Conservation (phyloP, 1,140 invertebrate genomes). For the Drosophila micromelanica region DNA sequence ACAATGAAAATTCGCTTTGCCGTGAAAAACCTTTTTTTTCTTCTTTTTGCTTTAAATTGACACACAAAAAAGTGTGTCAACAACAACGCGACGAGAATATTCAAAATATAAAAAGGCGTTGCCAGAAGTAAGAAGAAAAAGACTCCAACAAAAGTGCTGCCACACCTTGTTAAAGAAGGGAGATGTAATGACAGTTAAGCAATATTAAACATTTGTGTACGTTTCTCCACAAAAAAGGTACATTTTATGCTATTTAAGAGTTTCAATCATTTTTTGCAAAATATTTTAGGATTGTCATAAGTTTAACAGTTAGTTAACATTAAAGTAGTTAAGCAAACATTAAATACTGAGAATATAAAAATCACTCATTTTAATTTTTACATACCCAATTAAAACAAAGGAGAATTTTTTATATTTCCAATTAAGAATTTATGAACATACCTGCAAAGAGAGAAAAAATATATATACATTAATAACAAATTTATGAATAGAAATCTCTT, state of each 20-base stretch:
- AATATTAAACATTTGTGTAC: too few relatives aligned
- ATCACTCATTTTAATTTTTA: neutral
- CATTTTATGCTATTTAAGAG: too few relatives aligned
- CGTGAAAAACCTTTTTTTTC: constrained; percentile 37
- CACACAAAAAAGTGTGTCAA: constrained; percentile 39
- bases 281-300: too few relatives aligned
- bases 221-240: too few relatives aligned
- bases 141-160: neutral
- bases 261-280: too few relatives aligned
- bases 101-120: constrained; percentile 23
- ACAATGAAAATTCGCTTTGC: constrained; percentile 51
- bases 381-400: neutral
- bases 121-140: neutral
- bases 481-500: neutral
- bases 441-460: constrained; percentile 54
- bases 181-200: neutral
- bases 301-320: too few relatives aligned
- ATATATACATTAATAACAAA: constrained; percentile 19
- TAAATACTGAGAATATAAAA: too few relatives aligned
- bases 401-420: neutral
- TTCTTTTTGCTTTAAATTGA: constrained; percentile 33
- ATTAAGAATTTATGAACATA: constrained; percentile 24
- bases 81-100: constrained; percentile 28
- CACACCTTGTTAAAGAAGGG: neutral
- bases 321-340: too few relatives aligned